Evolutionary conservation across 2,113 vertebrate genomes (phyloP).

Genomic region (Chloropsis hardwickii): DNA sequence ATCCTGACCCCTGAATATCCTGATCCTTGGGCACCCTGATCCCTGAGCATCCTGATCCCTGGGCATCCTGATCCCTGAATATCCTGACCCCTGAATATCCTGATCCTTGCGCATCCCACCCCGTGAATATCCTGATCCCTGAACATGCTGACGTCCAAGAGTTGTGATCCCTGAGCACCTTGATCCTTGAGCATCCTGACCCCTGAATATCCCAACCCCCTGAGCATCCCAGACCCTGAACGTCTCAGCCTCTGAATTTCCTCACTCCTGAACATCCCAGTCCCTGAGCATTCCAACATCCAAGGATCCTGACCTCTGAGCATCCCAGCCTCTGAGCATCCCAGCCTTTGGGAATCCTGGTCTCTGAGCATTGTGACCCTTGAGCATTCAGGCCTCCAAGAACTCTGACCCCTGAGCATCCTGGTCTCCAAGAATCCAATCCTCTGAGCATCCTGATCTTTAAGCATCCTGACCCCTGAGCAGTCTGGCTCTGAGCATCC

Average conservation of each 20-base stretch:
- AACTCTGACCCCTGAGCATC: no score
- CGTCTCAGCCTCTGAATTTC: no score
- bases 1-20: rapidly evolving
- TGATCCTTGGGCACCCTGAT: rapidly evolving
- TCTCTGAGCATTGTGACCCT: rapidly evolving
- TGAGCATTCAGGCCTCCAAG: no score
- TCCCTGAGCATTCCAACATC: no score
- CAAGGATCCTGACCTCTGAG: background rate
- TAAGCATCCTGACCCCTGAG: rapidly evolving
- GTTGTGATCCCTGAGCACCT: background rate
- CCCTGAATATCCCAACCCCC: background rate
- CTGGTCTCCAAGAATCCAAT: no score
- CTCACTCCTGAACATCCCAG: no score
- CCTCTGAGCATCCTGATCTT: rapidly evolving
- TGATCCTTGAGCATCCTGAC: no score
- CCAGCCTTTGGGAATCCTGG: rapidly evolving
- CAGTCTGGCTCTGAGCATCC: rapidly evolving
- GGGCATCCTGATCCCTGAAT: rapidly evolving
- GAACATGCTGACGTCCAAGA: no score
- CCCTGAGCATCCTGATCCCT: rapidly evolving
- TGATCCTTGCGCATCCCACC: rapidly evolving
- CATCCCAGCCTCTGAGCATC: rapidly evolving
- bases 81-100: no score
- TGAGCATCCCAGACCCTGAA: background rate
- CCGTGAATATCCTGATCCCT: rapidly evolving